Evolutionary conservation across 2,797 vertebrate genomes (phyloP).

Genomic region (Protosalanx chinensis): DNA sequence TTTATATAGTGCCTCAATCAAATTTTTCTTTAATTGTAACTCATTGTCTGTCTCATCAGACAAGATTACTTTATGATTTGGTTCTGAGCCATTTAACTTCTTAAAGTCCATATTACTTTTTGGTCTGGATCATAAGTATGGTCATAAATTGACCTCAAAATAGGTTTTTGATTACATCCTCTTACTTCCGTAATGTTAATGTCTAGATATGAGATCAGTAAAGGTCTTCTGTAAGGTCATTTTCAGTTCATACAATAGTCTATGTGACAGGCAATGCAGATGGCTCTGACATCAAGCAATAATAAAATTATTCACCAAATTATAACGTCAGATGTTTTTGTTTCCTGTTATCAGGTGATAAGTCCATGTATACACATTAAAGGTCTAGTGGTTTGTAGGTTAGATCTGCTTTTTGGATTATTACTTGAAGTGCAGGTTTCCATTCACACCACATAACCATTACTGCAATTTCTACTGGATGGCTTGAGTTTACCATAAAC

Average conservation of each 20-base stretch:
- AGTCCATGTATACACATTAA: background rate
- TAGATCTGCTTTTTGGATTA: background rate
- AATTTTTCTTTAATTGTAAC: conserved; percentile 54
- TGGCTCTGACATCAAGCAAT: conserved; percentile 38
- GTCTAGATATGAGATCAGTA: background rate
- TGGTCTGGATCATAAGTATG: conserved; percentile 50
- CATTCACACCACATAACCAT: no score
- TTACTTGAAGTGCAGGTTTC: no score
- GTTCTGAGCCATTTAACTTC: conserved; percentile 59
- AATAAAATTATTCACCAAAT: conserved; percentile 51
- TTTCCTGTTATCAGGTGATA: conserved; percentile 11
- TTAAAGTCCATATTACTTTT: conserved; percentile 56
- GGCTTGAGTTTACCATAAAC: no score
- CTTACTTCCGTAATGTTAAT: background rate
- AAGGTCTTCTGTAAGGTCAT: background rate
- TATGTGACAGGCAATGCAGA: conserved; percentile 40
- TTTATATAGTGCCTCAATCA: conserved; percentile 40
- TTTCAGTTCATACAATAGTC: conserved; percentile 52
- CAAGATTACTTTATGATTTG: conserved; percentile 50
- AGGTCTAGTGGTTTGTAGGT: conserved; percentile 32
- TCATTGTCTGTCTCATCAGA: conserved; percentile 54
- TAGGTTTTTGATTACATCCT: conserved; percentile 37
- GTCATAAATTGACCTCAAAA: conserved; percentile 50
- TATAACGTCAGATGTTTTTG: conserved; percentile 50
- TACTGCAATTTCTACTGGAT: no score